Conservation (phyloP, 2,797 vertebrate genomes). For the Thripadectes ignobilis region DNA sequence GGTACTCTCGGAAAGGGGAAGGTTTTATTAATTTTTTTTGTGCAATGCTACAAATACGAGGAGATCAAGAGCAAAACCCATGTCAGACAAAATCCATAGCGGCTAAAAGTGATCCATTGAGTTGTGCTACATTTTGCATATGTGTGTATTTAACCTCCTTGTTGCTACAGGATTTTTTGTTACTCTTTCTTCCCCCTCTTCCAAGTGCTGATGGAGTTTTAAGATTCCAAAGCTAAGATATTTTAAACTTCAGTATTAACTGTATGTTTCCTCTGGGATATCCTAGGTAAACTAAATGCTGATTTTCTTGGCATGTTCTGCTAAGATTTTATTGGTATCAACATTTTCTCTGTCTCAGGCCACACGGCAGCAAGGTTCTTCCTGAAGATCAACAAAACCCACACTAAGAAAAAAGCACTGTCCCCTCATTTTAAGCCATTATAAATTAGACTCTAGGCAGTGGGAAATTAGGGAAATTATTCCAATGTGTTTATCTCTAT, state of each 20-base stretch:
- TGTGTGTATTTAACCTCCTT: constrained; percentile 58
- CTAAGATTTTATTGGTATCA: constrained; percentile 52
- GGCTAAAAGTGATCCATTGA: constrained; percentile 12
- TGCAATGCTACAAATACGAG: not conserved
- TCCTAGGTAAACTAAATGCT: constrained; percentile 52
- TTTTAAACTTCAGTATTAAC: constrained; percentile 61
- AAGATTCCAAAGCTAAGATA: constrained; percentile 57
- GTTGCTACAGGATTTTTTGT: constrained; percentile 33
- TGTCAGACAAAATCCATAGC: not conserved
- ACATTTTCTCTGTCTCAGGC: constrained; percentile 44
- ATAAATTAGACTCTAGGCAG: not conserved
- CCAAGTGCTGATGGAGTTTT: constrained; percentile 43
- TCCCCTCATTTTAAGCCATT: not conserved
- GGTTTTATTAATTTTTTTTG: constrained; percentile 28
- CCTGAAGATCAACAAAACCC: constrained; percentile 31
- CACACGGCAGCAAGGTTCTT: not conserved
- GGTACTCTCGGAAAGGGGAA: constrained; percentile 31
- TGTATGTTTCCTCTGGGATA: constrained; percentile 56
- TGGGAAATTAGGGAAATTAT: not conserved
- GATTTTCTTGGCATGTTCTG: constrained; percentile 52
- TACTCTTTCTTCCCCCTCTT: constrained; percentile 24
- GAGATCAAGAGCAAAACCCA: constrained; percentile 11
- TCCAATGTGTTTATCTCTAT: not conserved
- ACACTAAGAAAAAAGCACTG: not conserved
- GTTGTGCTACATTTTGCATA: not conserved